Evolutionary conservation across 2,797 vertebrate genomes (phyloP).

Genomic region (Gymnoscopelus braueri): DNA sequence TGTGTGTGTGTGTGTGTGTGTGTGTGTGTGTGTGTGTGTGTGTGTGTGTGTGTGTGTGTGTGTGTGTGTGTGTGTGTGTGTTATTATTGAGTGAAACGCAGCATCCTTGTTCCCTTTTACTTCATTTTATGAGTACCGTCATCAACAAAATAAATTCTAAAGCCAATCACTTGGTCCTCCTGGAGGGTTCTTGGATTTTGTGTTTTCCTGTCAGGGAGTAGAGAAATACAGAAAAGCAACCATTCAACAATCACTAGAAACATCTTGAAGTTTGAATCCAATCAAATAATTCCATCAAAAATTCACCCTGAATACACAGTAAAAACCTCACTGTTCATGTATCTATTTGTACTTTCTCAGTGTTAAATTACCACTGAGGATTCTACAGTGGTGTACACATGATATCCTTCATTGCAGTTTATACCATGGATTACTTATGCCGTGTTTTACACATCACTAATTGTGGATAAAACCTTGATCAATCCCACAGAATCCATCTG

Average conservation of each 20-base stretch:
- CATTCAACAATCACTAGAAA: no score
- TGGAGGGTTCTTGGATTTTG: no score
- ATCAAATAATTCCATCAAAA: constrained; percentile 31
- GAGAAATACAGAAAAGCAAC: no score
- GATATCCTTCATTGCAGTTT: constrained; percentile 46
- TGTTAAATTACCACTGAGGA: no score
- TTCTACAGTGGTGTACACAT: neutral
- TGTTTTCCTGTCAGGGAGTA: no score
- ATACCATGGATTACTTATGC: constrained; percentile 36
- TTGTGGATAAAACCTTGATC: constrained; percentile 57
- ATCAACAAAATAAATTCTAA: no score
- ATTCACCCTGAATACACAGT: constrained; percentile 15
- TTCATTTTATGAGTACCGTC: no score
- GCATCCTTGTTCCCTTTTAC: no score
- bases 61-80: constrained; percentile 2
- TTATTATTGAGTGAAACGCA: neutral
- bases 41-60: constrained; percentile 2
- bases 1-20: constrained; percentile 28
- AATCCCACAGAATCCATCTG: constrained; percentile 42
- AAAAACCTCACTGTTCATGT: neutral
- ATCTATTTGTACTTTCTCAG: no score
- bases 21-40: constrained; percentile 16
- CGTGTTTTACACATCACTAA: constrained; percentile 39
- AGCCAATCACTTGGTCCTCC: no score
- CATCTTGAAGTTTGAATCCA: constrained; percentile 34